A percentile compares a stretch with the other conserved stretches of the same genome.
Conservation (phyloP, 2,797 vertebrate species). For the Peromyscus melanophrys region DNA sequence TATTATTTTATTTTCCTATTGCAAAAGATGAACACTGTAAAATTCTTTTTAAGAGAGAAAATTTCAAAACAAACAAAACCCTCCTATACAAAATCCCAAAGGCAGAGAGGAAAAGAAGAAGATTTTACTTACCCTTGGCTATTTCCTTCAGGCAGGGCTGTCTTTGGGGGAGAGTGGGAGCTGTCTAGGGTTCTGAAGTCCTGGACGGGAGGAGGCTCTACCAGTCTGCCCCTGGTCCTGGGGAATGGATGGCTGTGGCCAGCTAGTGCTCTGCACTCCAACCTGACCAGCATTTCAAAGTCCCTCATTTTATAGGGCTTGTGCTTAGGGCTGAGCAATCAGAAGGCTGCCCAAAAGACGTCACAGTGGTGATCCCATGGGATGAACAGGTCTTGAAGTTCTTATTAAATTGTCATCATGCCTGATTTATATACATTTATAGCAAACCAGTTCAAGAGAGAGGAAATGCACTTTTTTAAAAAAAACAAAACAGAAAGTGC, state of each 20-base stretch:
- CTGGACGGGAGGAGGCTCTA: background rate
- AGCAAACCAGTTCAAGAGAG: constrained; percentile 75
- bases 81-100: constrained; percentile 21
- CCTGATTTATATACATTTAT: constrained; percentile 87
- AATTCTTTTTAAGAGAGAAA: constrained; percentile 32
- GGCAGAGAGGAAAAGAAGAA: background rate
- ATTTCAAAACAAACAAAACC: background rate
- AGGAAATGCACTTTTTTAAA: constrained; percentile 71
- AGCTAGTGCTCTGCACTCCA: constrained; percentile 84
- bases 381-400: constrained; percentile 86
- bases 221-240: constrained; percentile 11
- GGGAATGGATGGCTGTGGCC: background rate
- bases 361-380: constrained; percentile 91
- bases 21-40: constrained; percentile 33
- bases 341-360: constrained; percentile 93
- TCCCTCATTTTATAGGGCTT: constrained; percentile 94
- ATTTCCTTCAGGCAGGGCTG: background rate
- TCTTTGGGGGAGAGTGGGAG: constrained; percentile 48
- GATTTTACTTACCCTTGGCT: constrained; percentile 57
- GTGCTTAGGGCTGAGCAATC: constrained; percentile 89
- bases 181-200: constrained; percentile 90
- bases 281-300: constrained; percentile 90
- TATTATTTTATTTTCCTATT: background rate
- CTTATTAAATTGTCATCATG: constrained; percentile 87
- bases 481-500: background rate